Evolutionary conservation across 2,888 invertebrate species (phyloP), one percentile per base, ranked within the genome.

Genomic region (Timandra comae): DNA sequence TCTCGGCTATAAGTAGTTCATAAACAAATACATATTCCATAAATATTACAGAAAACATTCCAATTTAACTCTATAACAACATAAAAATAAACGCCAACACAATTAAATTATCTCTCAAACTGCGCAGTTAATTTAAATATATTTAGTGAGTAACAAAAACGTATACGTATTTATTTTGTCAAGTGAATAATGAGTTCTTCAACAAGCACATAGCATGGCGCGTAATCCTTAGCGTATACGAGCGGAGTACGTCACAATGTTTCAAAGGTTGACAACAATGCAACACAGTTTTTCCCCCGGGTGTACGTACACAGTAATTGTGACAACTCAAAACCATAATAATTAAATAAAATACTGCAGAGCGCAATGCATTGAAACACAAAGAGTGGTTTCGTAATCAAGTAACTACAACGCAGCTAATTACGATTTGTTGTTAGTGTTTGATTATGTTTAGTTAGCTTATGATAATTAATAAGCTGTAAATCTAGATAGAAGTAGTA

Each of bases 211-310:
- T 3, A 16, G 16, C 16, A 6, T 5, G 6, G 16, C 16, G 16
- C 16, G 24, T 9, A 24, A 11, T 24, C 24, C 24, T 11, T 24
- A 9, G 24, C 28, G 33, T 32, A 29, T 22, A 11, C n/a, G n/a
- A n/a, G n/a, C n/a, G n/a, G n/a, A n/a, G n/a, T n/a, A n/a, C 34
- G 37, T 41, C 40, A 46, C 40, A 47, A 35, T 41, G 39, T 42
- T 42, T 33, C 38, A 35, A 41, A 44, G 33, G 35, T 34, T 40
- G 33, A 38, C 46, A 47, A 46, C 43, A 41, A 41, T 41, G 26
- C 33, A 36, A 34, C 31, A 27, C 26, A 40, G 40, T 35, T 32
- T 33, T 41, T 45, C 45, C 48, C 45, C 6, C 6, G 35, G 42
- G 43, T 36, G 44, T 42, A 39, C 35, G 35, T 38, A 36, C 33